Conservation (phyloP, 2,797 vertebrate species). For the Peromyscus attwateri region DNA sequence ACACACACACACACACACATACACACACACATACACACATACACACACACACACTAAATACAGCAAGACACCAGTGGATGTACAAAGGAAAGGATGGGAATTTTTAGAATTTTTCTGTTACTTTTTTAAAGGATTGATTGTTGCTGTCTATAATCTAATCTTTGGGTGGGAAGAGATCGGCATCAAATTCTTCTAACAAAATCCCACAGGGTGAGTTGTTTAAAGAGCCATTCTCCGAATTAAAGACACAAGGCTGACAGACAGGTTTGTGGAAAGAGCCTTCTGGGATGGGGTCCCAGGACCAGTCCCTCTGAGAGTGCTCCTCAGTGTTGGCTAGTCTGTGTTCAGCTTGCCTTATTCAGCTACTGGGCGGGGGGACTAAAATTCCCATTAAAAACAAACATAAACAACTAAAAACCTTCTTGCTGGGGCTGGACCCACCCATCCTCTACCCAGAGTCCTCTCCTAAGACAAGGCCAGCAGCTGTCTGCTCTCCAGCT, state of each 20-base stretch:
- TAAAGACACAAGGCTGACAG: background rate
- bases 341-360: background rate
- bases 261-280: background rate
- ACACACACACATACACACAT: background rate
- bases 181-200: constrained; percentile 58
- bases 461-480: background rate
- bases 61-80: background rate
- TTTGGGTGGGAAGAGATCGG: background rate
- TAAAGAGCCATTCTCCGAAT: constrained; percentile 40
- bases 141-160: constrained; percentile 9
- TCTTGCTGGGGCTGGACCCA: background rate
- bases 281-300: background rate
- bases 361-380: background rate
- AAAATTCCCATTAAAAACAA: background rate
- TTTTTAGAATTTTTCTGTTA: background rate
- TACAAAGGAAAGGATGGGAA: background rate
- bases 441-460: background rate
- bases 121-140: background rate
- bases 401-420: constrained; percentile 26
- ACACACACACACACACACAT: background rate
- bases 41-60: background rate
- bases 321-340: constrained; percentile 24
- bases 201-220: background rate
- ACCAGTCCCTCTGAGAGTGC: background rate
- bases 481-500: background rate